Base-by-base conservation (phyloP, 2,888 invertebrate species). In the Drosophila ezoana region DNA sequence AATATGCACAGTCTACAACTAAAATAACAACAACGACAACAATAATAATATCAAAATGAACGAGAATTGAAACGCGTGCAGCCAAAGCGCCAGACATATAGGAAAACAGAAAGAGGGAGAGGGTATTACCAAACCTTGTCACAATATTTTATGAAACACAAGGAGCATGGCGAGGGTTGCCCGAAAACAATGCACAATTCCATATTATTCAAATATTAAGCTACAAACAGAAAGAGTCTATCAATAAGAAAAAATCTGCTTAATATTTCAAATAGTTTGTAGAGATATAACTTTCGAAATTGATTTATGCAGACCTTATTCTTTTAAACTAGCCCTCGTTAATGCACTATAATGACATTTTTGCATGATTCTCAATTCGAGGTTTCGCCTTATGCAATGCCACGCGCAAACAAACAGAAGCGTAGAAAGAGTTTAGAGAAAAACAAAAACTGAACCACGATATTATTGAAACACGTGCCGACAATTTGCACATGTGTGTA, bases 321-420 rank as follows among this genome's bases (percentile, higher is more conserved):
- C 14, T 44, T 44, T 3, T 16, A 8, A 3, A 23, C 13, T 56
- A 37, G 35, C 57, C 60, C 53, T 64, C 74, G 70, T 32, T 45
- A 45, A 48, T 53, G 53, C 14, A 69, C 38, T 43, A 13, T 52
- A 63, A 49, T 70, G 40, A 58, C 64, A 57, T 60, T 71, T 68
- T 71, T 71, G 59, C 74, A 71, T 71, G 74, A 49, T 62, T 70
- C 58, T 56, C 47, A 44, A 65, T 38, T 13, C 52, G 23, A 44
- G 47, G 33, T 62, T 70, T 41, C 45, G 56, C 32, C 38, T 75
- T 75, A 75, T 75, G 74, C 71, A 75, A 75, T 62, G 66, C 44
- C 59, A 71, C 54, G 62, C 56, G 18, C 3, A 18, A 18, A 45
- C 45, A 62, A 58, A 47, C 18, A 47, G 8, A 59, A 33, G 10